Evolutionary conservation across 2,797 vertebrate genomes (phyloP), one percentile per base, ranked within the genome.

Genomic region (Sciurus vulgaris): DNA sequence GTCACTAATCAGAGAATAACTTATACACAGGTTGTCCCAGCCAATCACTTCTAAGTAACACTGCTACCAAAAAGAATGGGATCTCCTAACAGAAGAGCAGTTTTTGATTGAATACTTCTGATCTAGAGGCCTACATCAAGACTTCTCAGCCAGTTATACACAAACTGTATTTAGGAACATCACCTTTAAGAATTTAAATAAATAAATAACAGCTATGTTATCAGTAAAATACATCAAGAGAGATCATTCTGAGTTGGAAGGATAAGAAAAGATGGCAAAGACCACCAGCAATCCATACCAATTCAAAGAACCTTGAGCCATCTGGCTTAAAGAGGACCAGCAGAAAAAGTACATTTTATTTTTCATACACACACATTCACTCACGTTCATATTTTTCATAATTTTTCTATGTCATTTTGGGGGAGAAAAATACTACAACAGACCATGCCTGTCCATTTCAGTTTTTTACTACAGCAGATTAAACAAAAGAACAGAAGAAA

Each of bases 241-340:
- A 11, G 10, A 85, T 69, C 18, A 5, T 47, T 86, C n/a, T 82
- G 69, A 81, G 18, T 22, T 51, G 4, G 7, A 67, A 96, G 26
- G 24, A 65, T 78, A 28, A 95, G 81, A 93, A 78, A 86, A 72
- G 33, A 87, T 44, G n/a, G 28, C 69, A 72, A 85, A 85, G 20
- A 56, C n/a, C 20, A 67, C 33, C 70, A 94, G 28, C 86, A 82
- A 76, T 22, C 56, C 69, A 26, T 2, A 33, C 33, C 47, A 86
- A 63, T 70, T 82, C 77, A 82, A 93, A 92, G 82, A 89, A 73
- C 49, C 22, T 7, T 38, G 47, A 74, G 63, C 11, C 81, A 35
- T 56, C 11, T 79, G 51, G 13, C 33, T 93, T 73, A 85, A 77
- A 91, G 35, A 30, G 13, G 12, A 86, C 10, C 78, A 79, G 28